Percentiles rank a stretch among this genome's conserved stretches.
phyloP scores from a whole-genome alignment of 2,797 vertebrate genomes.

The Rhabdophis nuchalis region DNA sequence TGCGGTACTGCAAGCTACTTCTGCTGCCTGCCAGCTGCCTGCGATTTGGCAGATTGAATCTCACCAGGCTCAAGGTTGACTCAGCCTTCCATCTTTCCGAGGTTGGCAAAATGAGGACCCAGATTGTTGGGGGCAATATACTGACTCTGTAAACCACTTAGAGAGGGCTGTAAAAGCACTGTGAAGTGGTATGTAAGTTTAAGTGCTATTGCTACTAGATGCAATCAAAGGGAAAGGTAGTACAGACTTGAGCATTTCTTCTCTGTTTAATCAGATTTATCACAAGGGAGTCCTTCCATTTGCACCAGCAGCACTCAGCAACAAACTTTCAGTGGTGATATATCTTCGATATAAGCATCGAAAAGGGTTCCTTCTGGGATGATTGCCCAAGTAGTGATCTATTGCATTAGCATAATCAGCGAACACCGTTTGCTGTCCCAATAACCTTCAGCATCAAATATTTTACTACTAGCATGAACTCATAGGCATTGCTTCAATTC shows the following conservation, averaged over 20 bases:
- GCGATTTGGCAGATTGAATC: too few species aligned
- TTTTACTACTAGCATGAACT: slow-evolving; percentile 55
- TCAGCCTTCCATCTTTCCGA: too few species aligned
- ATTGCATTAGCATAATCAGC: slow-evolving; percentile 26
- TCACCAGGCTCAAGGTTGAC: too few species aligned
- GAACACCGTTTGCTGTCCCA: slow-evolving; percentile 21
- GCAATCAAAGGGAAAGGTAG: not conserved
- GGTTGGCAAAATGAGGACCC: too few species aligned
- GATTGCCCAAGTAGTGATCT: not conserved
- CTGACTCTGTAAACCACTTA: too few species aligned
- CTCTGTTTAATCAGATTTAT: not conserved
- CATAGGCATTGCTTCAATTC: slow-evolving; percentile 39
- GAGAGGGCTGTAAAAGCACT: too few species aligned
- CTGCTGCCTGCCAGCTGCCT: too few species aligned
- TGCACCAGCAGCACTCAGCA: rapidly evolving
- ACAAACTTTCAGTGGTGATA: not conserved
- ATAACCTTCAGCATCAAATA: slow-evolving; percentile 45
- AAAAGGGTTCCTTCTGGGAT: slow-evolving; percentile 4
- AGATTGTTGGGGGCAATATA: too few species aligned
- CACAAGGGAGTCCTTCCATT: not conserved
- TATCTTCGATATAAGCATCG: not conserved
- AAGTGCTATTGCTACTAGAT: not conserved
- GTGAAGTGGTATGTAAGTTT: too few species aligned
- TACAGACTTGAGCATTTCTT: not conserved
- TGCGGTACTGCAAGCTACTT: too few species aligned